Percentiles rank a stretch among this genome's conserved stretches.
These are phyloP conservation scores for Sipha flava DNA, from an alignment of 1,140 invertebrate genomes.

Conservation along the genomic window DNA sequence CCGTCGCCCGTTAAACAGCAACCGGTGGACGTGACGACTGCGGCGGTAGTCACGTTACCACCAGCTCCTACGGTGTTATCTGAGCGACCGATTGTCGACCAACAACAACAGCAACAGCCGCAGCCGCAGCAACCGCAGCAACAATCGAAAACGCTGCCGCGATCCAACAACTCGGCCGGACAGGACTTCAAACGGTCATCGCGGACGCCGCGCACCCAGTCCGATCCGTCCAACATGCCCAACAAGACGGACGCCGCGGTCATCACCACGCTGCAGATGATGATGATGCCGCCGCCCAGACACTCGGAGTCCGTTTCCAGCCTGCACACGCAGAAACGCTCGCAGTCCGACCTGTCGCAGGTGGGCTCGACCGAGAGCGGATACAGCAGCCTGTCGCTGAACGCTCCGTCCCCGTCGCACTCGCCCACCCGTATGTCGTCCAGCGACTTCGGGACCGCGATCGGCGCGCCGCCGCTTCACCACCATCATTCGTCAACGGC, in stretches of 20 bases:
- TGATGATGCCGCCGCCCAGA: not conserved
- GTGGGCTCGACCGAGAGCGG: conserved; percentile 34
- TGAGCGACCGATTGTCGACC: not conserved
- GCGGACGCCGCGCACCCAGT: conserved; percentile 38
- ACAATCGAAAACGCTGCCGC: conserved; percentile 36
- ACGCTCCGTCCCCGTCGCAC: conserved; percentile 26
- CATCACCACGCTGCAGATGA: not conserved
- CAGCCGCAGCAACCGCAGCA: conserved; percentile 7
- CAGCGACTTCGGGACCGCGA: not conserved
- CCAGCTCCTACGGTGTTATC: not conserved
- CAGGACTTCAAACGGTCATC: conserved; percentile 32
- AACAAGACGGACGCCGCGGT: not conserved
- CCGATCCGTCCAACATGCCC: conserved; percentile 37
- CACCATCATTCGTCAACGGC: not conserved
- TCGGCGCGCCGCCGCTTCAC: not conserved
- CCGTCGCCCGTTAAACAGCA: not conserved
- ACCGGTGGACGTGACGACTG: not conserved
- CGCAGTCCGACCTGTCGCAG: conserved; percentile 33
- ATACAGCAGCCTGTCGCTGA: conserved; percentile 33
- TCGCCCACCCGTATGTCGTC: conserved; percentile 30
- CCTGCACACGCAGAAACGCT: conserved; percentile 12
- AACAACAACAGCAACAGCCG: conserved; percentile 1
- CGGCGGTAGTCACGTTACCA: not conserved
- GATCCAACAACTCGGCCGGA: not conserved
- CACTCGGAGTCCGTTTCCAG: conserved; percentile 18